phyloP scores from a whole-genome alignment of 2,113 vertebrate genomes.

The Verasper variegatus region DNA sequence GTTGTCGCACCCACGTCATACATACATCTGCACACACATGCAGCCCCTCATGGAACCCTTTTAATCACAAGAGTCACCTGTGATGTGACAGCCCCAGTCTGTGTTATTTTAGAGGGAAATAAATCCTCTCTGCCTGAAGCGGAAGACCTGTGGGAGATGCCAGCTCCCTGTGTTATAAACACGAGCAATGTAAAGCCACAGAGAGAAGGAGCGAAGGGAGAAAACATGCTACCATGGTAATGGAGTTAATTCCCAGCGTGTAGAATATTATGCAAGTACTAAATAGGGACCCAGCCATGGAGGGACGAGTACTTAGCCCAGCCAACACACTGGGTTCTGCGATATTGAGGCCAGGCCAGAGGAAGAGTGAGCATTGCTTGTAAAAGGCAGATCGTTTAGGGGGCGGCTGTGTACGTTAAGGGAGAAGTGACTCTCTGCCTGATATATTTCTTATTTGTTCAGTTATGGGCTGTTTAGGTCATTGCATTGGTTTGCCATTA shows the following conservation, averaged over 20 bases:
- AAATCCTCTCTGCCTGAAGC: slow-evolving; percentile 59
- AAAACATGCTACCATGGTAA: slow-evolving; percentile 60
- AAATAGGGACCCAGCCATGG: slow-evolving; percentile 55
- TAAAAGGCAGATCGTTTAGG: slow-evolving; percentile 29
- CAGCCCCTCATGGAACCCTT: slow-evolving; percentile 36
- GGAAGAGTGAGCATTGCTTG: slow-evolving; percentile 52
- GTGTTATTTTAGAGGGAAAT: slow-evolving; percentile 51
- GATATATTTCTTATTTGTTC: slow-evolving; percentile 32
- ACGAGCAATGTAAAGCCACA: slow-evolving; percentile 47
- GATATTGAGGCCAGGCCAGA: slow-evolving; percentile 40
- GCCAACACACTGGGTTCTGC: slow-evolving; percentile 45
- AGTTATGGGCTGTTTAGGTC: slow-evolving; percentile 41
- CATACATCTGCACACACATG: slow-evolving; percentile 4
- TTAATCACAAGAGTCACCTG: slow-evolving; percentile 63
- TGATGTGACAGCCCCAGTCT: slow-evolving; percentile 41
- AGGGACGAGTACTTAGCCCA: slow-evolving; percentile 52
- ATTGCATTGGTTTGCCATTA: slow-evolving; percentile 57
- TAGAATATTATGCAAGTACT: slow-evolving; percentile 65
- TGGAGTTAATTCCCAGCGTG: slow-evolving; percentile 70
- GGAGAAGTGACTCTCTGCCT: slow-evolving; percentile 35
- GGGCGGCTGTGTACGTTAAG: slow-evolving; percentile 22
- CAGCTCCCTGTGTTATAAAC: slow-evolving; percentile 62
- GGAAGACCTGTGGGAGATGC: slow-evolving; percentile 48
- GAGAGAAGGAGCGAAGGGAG: slow-evolving; percentile 37
- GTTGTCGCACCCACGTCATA: background rate